phyloP scores from a whole-genome alignment of 2,113 vertebrate species.

The Bujurquina vittata region DNA sequence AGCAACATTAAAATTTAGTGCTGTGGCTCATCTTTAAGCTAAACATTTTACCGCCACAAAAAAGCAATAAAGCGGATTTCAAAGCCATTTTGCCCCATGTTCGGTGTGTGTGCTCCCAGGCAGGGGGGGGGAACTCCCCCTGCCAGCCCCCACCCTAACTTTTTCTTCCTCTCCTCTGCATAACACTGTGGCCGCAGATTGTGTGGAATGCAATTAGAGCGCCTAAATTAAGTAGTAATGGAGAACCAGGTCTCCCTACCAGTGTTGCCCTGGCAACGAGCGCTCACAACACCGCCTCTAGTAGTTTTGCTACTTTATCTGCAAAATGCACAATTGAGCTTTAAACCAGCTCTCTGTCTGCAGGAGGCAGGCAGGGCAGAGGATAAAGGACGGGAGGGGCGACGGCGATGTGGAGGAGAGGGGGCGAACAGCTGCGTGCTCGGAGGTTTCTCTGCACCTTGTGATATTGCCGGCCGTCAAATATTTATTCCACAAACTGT shows the following conservation, averaged over 20 bases:
- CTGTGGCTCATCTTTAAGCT: slow-evolving; percentile 54
- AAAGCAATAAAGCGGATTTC: slow-evolving; percentile 54
- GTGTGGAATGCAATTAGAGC: slow-evolving; percentile 99
- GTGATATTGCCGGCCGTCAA: slow-evolving; percentile 92
- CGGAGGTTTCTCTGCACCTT: slow-evolving; percentile 78
- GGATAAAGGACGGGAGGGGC: slow-evolving; percentile 33
- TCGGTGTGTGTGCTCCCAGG: slow-evolving; percentile 29
- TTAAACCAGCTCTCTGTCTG: slow-evolving; percentile 93
- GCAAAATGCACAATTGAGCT: slow-evolving; percentile 99
- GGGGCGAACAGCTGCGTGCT: slow-evolving; percentile 61
- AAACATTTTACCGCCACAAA: slow-evolving; percentile 56
- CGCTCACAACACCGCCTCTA: slow-evolving; percentile 98
- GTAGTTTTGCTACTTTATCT: slow-evolving; percentile 99
- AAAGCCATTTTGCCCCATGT: slow-evolving; percentile 27
- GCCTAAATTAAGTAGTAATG: slow-evolving; percentile 99
- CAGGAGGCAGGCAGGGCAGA: slow-evolving; percentile 87
- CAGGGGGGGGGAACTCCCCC: slow-evolving; percentile 29
- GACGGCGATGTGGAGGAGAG: background rate
- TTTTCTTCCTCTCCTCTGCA: slow-evolving; percentile 40
- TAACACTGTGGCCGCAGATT: slow-evolving; percentile 94
- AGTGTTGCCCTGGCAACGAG: slow-evolving; percentile 96
- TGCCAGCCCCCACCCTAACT: slow-evolving; percentile 20
- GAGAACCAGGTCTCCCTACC: slow-evolving; percentile 98
- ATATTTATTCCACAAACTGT: slow-evolving; percentile 87
- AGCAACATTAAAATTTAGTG: slow-evolving; percentile 55